Conservation (phyloP, 2,888 invertebrate genomes). For the Luffia ferchaultella region DNA sequence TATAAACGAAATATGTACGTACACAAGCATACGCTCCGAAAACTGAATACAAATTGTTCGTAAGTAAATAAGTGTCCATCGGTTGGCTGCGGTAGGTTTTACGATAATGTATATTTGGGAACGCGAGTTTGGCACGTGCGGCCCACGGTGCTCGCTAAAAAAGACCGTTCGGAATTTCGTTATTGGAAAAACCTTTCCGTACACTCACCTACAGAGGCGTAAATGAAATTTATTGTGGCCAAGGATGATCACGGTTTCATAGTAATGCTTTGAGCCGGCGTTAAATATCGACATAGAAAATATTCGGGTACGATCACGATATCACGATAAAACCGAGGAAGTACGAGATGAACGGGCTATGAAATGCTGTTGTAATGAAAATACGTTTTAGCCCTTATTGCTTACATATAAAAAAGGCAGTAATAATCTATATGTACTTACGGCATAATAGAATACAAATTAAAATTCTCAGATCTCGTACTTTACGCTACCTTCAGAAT, state of each 20-base stretch:
- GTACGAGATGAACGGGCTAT: too few species aligned
- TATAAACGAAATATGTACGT: background rate
- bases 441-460: too few species aligned
- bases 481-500: too few species aligned
- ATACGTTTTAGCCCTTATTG: too few species aligned
- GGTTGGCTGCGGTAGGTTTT: slow-evolving; percentile 11
- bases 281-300: too few species aligned
- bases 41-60: slow-evolving; percentile 16
- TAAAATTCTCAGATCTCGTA: too few species aligned
- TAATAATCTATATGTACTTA: too few species aligned
- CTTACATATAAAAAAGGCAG: too few species aligned
- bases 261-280: background rate
- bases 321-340: too few species aligned
- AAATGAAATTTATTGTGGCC: slow-evolving; percentile 1
- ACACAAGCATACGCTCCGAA: slow-evolving; percentile 10
- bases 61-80: slow-evolving; percentile 18
- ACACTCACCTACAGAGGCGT: slow-evolving; percentile 12
- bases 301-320: too few species aligned
- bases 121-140: slow-evolving; percentile 15
- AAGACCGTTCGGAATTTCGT: slow-evolving; percentile 23
- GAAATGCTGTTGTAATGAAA: too few species aligned
- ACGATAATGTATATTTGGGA: slow-evolving; percentile 14
- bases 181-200: slow-evolving; percentile 27
- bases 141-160: slow-evolving; percentile 20
- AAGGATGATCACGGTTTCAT: background rate